Evolutionary conservation across 2,888 invertebrate species (phyloP).

Genomic region (Notodonta dromedarius): DNA sequence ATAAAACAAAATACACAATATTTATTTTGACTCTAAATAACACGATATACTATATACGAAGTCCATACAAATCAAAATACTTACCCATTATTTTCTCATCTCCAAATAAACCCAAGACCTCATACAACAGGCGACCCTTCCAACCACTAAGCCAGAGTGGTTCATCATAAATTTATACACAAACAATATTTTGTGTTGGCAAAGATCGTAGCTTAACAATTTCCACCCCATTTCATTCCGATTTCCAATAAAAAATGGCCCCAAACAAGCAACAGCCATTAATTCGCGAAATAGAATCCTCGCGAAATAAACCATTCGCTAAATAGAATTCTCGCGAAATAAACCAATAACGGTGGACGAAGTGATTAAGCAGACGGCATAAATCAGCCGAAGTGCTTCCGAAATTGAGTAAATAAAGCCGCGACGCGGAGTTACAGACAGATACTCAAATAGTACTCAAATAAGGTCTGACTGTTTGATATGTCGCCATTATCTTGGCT

Average conservation of each 20-base stretch:
- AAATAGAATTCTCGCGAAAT: slow-evolving; percentile 29
- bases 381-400: slow-evolving; percentile 30
- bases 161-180: background rate
- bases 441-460: slow-evolving; percentile 12
- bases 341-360: slow-evolving; percentile 35
- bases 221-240: background rate
- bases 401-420: slow-evolving; percentile 6
- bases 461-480: too few species aligned
- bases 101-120: too few species aligned
- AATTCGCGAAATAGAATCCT: slow-evolving; percentile 37
- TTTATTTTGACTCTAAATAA: too few species aligned
- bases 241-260: slow-evolving; percentile 23
- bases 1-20: too few species aligned
- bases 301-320: slow-evolving; percentile 39
- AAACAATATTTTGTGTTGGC: background rate
- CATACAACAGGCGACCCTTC: too few species aligned
- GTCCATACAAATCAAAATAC: too few species aligned
- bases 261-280: slow-evolving; percentile 27
- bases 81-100: too few species aligned
- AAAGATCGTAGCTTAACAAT: background rate
- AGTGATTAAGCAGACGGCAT: slow-evolving; percentile 39
- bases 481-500: too few species aligned
- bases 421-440: slow-evolving; percentile 13
- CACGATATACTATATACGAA: too few species aligned
- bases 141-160: too few species aligned